Evolutionary conservation across 2,888 invertebrate genomes (phyloP).

Genomic region (Lypha dubia): DNA sequence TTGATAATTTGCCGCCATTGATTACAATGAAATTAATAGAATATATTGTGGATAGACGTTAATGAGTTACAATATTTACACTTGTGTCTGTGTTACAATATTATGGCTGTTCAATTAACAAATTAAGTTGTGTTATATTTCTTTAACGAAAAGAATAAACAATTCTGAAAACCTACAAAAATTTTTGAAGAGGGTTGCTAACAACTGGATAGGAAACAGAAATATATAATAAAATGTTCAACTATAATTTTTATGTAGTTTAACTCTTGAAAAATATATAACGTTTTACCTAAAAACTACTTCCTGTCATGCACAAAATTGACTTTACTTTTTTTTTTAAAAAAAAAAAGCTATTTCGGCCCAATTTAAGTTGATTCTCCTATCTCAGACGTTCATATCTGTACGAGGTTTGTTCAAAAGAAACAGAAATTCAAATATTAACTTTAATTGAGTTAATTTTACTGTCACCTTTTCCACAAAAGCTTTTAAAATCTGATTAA

Average conservation of each 20-base stretch:
- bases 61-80: slow-evolving; percentile 59
- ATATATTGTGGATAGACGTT: slow-evolving; percentile 39
- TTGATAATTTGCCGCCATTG: slow-evolving; percentile 52
- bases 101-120: slow-evolving; percentile 12
- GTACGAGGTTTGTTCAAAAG: neutral
- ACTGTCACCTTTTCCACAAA: slow-evolving; percentile 4
- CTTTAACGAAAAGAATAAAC: too few species aligned
- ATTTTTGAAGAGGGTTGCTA: too few species aligned
- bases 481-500: slow-evolving; percentile 65
- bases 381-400: neutral
- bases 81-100: slow-evolving; percentile 25
- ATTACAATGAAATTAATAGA: neutral
- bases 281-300: too few species aligned
- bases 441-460: neutral
- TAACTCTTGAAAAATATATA: too few species aligned
- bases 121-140: slow-evolving; percentile 19
- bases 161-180: too few species aligned
- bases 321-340: too few species aligned
- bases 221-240: too few species aligned
- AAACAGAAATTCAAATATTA: neutral
- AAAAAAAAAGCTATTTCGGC: too few species aligned
- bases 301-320: too few species aligned
- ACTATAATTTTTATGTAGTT: too few species aligned
- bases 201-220: too few species aligned
- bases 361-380: too few species aligned